Evolutionary conservation across 2,113 vertebrate genomes (phyloP).

Genomic region (Pseudopodoces humilis): DNA sequence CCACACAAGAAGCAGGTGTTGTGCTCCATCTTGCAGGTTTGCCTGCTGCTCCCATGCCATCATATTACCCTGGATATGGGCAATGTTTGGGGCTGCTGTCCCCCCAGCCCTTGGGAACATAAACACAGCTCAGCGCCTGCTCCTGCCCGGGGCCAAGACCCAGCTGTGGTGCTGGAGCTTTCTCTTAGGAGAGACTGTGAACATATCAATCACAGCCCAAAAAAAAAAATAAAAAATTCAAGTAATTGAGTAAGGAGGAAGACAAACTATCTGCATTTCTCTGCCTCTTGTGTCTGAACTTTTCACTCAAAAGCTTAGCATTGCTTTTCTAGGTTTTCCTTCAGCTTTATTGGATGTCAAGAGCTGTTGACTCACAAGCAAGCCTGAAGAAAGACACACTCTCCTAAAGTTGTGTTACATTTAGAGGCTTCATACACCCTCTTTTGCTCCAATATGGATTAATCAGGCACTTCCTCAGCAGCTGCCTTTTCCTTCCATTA

Average conservation of each 20-base stretch:
- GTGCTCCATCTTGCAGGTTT: not conserved
- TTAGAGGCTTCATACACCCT: not conserved
- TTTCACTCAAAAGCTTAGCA: not conserved
- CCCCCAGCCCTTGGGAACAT: too few relatives aligned
- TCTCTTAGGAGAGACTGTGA: not conserved
- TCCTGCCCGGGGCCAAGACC: not conserved
- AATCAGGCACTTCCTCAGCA: not conserved
- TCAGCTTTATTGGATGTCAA: not conserved
- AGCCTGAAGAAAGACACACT: not conserved
- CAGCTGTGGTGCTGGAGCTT: not conserved
- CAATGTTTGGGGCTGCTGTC: not conserved
- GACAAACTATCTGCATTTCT: slow-evolving; percentile 1
- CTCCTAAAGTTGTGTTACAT: not conserved
- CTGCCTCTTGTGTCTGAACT: not conserved
- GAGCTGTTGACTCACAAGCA: not conserved
- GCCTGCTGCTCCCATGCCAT: not conserved
- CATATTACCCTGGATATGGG: not conserved
- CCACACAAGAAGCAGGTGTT: not conserved
- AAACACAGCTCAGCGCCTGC: rapidly evolving
- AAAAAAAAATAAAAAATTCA: not conserved
- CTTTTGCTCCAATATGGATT: not conserved
- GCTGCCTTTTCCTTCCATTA: slow-evolving; percentile 4
- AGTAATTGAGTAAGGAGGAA: not conserved
- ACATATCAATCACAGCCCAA: not conserved
- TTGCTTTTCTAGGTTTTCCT: not conserved